Evolutionary conservation across 2,113 vertebrate genomes (phyloP).

Genomic region (Fukomys damarensis): DNA sequence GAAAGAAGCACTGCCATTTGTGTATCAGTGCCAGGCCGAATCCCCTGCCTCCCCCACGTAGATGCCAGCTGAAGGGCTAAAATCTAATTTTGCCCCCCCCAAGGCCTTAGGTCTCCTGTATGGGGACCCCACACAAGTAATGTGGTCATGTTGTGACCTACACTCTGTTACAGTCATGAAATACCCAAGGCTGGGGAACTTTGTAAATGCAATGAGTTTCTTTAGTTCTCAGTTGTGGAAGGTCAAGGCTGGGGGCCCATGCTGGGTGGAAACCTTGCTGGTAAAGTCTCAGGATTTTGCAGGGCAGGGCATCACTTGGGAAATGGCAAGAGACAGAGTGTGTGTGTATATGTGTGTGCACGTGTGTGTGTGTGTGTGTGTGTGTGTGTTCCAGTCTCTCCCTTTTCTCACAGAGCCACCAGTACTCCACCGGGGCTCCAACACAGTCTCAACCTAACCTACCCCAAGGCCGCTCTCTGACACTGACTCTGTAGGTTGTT

Average conservation of each 20-base stretch:
- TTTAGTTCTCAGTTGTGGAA: background rate
- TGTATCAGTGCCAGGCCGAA: accelerated
- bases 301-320: background rate
- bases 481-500: background rate
- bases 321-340: background rate
- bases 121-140: accelerated
- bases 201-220: background rate
- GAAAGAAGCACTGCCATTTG: no score
- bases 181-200: background rate
- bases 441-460: accelerated
- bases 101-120: no score
- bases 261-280: no score
- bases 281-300: background rate
- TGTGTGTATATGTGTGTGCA: background rate
- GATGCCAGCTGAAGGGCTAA: no score
- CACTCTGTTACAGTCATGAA: background rate
- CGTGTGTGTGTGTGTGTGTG: background rate
- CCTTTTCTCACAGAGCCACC: background rate
- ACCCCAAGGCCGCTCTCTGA: background rate
- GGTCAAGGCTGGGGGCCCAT: background rate
- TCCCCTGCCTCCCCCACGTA: background rate
- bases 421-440: background rate
- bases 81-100: accelerated
- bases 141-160: background rate
- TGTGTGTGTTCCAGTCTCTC: background rate